Conservation (phyloP, 2,888 invertebrate genomes). For the Melanargia galathea region DNA sequence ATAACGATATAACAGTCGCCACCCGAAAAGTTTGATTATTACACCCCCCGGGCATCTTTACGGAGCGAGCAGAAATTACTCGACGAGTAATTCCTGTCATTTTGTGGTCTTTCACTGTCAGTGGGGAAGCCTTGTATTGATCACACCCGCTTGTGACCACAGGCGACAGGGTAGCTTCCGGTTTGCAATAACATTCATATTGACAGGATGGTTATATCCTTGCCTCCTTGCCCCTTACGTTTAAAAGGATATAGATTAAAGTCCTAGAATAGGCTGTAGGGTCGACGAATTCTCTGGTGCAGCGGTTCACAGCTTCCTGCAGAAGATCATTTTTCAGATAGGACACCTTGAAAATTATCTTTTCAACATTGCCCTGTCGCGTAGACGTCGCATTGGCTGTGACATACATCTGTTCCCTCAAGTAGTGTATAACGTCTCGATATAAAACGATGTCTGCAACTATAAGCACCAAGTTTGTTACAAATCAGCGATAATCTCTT, state of each 20-base stretch:
- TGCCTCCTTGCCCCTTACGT: neutral
- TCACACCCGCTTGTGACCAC: slow-evolving; percentile 15
- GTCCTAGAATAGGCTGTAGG: too few relatives aligned
- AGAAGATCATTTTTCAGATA: too few relatives aligned
- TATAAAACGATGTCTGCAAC: too few relatives aligned
- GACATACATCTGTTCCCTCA: too few relatives aligned
- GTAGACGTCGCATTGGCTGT: too few relatives aligned
- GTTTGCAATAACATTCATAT: slow-evolving; percentile 7
- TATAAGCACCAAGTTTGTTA: too few relatives aligned
- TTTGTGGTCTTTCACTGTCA: slow-evolving; percentile 17
- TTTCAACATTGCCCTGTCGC: too few relatives aligned
- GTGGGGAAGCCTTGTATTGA: slow-evolving; percentile 16
- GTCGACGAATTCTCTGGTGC: too few relatives aligned
- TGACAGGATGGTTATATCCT: slow-evolving; percentile 1
- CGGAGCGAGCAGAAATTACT: slow-evolving; percentile 8
- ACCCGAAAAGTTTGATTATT: slow-evolving; percentile 11
- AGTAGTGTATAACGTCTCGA: too few relatives aligned
- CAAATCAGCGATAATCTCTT: too few relatives aligned
- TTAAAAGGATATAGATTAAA: neutral
- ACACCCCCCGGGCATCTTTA: slow-evolving; percentile 8
- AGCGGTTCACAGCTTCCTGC: too few relatives aligned
- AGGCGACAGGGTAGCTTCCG: slow-evolving; percentile 13
- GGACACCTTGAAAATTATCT: too few relatives aligned
- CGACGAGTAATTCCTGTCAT: slow-evolving; percentile 10
- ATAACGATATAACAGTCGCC: slow-evolving; percentile 13